Conservation (phyloP, 2,113 vertebrate species). For the Vulpes ferrilata region DNA sequence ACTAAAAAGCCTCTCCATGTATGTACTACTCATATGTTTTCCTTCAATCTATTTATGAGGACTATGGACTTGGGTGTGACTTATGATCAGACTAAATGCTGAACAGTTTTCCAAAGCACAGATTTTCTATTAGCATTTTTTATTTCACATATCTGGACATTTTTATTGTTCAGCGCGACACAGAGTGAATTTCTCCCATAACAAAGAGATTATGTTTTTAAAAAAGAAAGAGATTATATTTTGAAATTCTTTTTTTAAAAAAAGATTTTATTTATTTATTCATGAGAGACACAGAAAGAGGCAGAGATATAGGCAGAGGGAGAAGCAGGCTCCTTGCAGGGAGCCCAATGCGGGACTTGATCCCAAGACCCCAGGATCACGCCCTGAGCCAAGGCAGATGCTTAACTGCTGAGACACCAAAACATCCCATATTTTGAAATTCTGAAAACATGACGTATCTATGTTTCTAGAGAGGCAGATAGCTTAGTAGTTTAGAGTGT, state of each 20-base stretch:
- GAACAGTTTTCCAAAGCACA: not conserved
- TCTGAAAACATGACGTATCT: not conserved
- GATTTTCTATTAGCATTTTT: constrained; percentile 2
- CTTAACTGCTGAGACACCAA: too few species aligned
- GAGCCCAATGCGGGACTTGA: too few species aligned
- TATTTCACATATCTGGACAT: constrained; percentile 21
- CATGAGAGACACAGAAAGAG: too few species aligned
- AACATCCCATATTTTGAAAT: not conserved
- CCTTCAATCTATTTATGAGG: not conserved
- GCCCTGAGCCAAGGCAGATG: too few species aligned
- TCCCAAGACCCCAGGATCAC: too few species aligned
- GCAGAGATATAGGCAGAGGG: too few species aligned
- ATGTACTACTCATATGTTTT: not conserved
- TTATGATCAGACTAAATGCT: not conserved
- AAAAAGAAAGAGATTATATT: not conserved
- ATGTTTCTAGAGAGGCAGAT: not conserved
- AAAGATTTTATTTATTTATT: too few species aligned
- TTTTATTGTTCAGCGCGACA: not conserved
- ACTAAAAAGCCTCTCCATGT: not conserved
- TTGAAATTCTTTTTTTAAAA: not conserved
- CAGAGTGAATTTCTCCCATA: not conserved
- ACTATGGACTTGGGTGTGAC: constrained; percentile 21
- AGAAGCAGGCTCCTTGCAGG: too few species aligned
- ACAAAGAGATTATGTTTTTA: not conserved
- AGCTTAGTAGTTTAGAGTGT: not conserved